Conservation (phyloP, 37 sponge, comb jelly and placozoan species). For the Agelas oroides region DNA sequence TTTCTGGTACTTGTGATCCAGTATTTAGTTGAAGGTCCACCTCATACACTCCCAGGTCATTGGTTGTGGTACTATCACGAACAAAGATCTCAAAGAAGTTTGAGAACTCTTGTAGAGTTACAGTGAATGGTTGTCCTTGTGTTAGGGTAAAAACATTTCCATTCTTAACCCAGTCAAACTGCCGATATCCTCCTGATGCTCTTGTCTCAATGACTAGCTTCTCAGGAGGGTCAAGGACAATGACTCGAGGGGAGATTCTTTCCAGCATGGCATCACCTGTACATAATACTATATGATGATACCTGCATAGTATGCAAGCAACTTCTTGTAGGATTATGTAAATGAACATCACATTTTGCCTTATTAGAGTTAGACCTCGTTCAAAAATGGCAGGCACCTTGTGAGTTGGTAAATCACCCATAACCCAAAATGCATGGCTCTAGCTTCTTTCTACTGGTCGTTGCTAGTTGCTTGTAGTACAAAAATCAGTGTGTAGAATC, state of each 20-base stretch:
- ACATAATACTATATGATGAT: too few relatives aligned
- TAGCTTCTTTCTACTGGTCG: too few relatives aligned
- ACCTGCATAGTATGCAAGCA: too few relatives aligned
- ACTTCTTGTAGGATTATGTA: too few relatives aligned
- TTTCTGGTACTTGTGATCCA: neutral
- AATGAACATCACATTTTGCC: too few relatives aligned
- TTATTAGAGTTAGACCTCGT: too few relatives aligned
- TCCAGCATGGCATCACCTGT: neutral
- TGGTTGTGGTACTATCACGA: slow-evolving; percentile 9
- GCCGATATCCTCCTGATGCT: slow-evolving; percentile 33
- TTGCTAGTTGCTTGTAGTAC: too few relatives aligned
- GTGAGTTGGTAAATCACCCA: too few relatives aligned
- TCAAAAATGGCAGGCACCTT: too few relatives aligned
- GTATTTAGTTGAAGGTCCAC: neutral
- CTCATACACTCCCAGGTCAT: slow-evolving; percentile 27
- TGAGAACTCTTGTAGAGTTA: neutral
- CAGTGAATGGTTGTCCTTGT: too few relatives aligned
- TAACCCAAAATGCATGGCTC: too few relatives aligned
- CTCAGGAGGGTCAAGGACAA: slow-evolving; percentile 45
- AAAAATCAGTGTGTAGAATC: neutral
- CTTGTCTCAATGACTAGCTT: slow-evolving; percentile 42
- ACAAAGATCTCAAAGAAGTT: slow-evolving; percentile 43
- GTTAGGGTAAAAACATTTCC: neutral
- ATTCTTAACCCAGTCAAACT: slow-evolving; percentile 22
- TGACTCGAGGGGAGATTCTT: slow-evolving; percentile 22